Percentiles rank a stretch among this genome's conserved stretches.
These are phyloP conservation scores for Pteronotus mesoamericanus DNA, from an alignment of 2,797 vertebrate species.

Conservation along the genomic window DNA sequence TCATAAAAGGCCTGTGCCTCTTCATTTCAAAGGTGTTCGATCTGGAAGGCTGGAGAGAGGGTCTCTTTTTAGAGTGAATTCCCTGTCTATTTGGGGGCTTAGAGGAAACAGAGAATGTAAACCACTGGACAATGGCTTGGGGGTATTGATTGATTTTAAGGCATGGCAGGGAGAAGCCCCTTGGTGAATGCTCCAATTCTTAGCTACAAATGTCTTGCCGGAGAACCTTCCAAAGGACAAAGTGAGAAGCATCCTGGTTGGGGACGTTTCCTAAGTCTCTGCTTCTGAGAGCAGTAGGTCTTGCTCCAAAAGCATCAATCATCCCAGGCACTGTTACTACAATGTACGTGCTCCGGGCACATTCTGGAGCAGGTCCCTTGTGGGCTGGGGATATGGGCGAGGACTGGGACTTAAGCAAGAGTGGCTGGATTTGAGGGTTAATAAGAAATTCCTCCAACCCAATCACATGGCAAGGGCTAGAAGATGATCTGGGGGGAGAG, in stretches of 20 bases:
- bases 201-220: neutral
- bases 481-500: neutral
- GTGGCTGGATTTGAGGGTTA: neutral
- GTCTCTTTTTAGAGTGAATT: conserved; percentile 37
- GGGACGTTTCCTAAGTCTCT: conserved; percentile 1
- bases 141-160: conserved; percentile 51
- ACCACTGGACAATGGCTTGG: conserved; percentile 34
- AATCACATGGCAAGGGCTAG: neutral
- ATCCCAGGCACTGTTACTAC: neutral
- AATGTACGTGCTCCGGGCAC: neutral
- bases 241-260: conserved; percentile 14
- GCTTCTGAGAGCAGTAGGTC: neutral
- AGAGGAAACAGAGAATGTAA: neutral
- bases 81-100: neutral
- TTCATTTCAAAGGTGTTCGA: conserved; percentile 63
- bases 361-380: neutral
- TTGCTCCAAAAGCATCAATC: neutral
- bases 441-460: neutral
- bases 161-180: neutral
- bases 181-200: neutral
- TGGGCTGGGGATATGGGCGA: neutral
- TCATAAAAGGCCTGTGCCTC: conserved; percentile 65
- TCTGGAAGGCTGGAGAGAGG: conserved; percentile 44
- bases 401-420: neutral
- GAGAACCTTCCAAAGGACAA: conserved; percentile 44